Evolutionary conservation across 2,113 vertebrate genomes (phyloP).

Genomic region (Vicugna pacos): DNA sequence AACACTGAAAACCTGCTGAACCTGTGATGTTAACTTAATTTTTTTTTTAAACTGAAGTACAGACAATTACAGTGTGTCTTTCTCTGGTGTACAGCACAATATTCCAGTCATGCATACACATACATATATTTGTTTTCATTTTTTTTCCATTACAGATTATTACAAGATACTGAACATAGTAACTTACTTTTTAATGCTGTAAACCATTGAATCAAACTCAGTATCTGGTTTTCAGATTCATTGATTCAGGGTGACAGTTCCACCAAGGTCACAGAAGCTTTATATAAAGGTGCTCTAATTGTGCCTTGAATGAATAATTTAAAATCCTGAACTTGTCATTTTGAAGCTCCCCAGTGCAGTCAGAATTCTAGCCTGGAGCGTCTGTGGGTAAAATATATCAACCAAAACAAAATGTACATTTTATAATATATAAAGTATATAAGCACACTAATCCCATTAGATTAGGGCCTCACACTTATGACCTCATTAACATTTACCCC

Average conservation of each 20-base stretch:
- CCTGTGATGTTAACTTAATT: neutral
- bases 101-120: no score
- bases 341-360: neutral
- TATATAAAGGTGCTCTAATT: neutral
- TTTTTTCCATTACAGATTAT: no score
- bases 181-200: neutral
- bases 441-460: neutral
- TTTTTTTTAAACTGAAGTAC: neutral
- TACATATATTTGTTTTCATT: no score
- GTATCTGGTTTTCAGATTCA: neutral
- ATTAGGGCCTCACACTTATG: neutral
- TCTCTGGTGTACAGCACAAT: no score
- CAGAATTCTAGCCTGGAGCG: neutral
- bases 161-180: neutral
- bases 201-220: neutral
- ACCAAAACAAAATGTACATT: neutral
- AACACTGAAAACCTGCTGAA: neutral
- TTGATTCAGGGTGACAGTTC: neutral
- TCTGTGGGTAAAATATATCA: neutral
- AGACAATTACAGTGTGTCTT: no score
- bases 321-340: neutral
- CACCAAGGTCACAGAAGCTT: neutral
- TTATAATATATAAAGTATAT: neutral
- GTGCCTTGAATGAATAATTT: neutral
- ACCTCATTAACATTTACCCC: slow-evolving; percentile 2